Base-by-base conservation (phyloP, 2,113 vertebrate genomes). In the Lutjanus erythropterus region DNA sequence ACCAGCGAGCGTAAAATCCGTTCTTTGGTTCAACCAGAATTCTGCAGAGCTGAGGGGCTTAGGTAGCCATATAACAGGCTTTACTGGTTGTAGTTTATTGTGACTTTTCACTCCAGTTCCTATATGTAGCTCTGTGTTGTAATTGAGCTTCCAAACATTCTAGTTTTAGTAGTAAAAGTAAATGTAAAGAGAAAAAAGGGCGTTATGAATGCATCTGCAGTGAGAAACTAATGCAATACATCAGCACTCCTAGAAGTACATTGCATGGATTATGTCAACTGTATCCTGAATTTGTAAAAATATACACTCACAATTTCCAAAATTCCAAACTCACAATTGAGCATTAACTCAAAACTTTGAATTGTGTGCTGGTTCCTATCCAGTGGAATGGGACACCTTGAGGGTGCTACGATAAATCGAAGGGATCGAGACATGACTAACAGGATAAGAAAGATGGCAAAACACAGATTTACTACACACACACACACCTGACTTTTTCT, bases 11-110 rank as follows among this genome's bases (percentile, higher is more conserved):
- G 2, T 71, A 5, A 65, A 87, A 75, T 68, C 1, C 27, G 5
- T 18, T 75, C 65, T 70, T 52, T 67, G 62, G 59, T 76, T 71
- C 42, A 49, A 58, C 61, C 16, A 50, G 35, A 71, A 70, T 21
- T 35, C 16, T 46, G 59, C 39, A 52, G 1, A 64, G 39, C 35
- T 55, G 46, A 39, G 55, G 41, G 23, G 23, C 37, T 23, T 44
- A 39, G 29, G 19, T 2, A 1, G 49, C 33, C 9, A 23, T 25
- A 49, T 64, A 33, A 46, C 35, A 50, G 27, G 53, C 4, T 61
- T 0, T 2, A 74, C 19, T n/a, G 70, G 15, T 37, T 74, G 68
- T 9, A 23, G 2, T 31, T 66, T 19, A 58, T 8, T 71, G 12
- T 7, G 25, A 29, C 21, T 60, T 66, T 44, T 23, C 3, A 9